Evolutionary conservation across 2,113 vertebrate species (phyloP).

Genomic region (Pelobates fuscus): DNA sequence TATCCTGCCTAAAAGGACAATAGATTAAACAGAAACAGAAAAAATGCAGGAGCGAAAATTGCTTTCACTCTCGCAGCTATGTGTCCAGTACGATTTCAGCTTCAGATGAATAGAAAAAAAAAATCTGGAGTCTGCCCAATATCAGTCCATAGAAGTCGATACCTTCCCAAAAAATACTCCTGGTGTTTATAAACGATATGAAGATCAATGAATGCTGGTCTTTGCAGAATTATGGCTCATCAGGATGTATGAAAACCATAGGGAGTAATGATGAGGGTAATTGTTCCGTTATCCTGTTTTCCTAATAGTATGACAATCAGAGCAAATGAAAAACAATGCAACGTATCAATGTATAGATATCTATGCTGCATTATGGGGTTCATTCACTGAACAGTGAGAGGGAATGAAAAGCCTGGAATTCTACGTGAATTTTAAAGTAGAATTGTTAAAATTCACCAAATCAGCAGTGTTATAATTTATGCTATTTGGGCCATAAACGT

Average conservation of each 20-base stretch:
- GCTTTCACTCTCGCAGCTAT: slow-evolving; percentile 75
- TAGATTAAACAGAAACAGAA: slow-evolving; percentile 89
- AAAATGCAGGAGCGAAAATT: slow-evolving; percentile 83
- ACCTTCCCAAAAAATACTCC: slow-evolving; percentile 58
- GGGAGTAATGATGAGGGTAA: background rate
- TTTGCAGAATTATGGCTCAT: background rate
- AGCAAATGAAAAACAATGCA: no score
- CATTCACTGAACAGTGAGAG: no score
- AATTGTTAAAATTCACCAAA: no score
- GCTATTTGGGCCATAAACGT: no score
- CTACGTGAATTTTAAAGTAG: no score
- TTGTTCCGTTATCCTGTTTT: background rate
- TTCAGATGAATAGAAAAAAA: slow-evolving; percentile 77
- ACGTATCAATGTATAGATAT: no score
- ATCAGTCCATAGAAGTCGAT: slow-evolving; percentile 65
- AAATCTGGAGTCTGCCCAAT: slow-evolving; percentile 82
- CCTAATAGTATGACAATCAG: no score
- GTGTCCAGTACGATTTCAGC: slow-evolving; percentile 62
- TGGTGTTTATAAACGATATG: slow-evolving; percentile 59
- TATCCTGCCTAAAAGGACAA: slow-evolving; percentile 80
- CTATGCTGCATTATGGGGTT: no score
- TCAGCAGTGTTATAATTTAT: no score
- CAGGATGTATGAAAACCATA: background rate
- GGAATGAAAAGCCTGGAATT: no score
- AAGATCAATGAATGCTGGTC: background rate